Conservation (phyloP, 2,888 invertebrate species). For the Pristionchus arcanus region DNA sequence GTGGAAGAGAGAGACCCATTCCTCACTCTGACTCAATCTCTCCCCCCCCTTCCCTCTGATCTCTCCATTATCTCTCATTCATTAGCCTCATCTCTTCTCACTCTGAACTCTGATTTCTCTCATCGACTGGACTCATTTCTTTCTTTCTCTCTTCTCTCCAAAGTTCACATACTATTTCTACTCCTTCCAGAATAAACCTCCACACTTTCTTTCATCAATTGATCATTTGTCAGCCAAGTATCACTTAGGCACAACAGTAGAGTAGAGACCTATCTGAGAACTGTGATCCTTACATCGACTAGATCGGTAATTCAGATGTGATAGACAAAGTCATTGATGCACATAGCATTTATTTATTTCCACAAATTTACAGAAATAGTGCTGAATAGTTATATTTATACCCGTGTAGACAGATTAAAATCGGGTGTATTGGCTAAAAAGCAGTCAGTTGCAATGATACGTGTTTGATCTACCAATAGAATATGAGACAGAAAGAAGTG, state of each 20-base stretch:
- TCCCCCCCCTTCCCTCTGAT: not conserved
- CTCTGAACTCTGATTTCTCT: not conserved
- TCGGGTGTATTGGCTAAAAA: not conserved
- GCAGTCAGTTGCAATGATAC: not conserved
- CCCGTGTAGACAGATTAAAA: not conserved
- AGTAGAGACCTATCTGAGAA: not conserved
- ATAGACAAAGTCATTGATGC: not conserved
- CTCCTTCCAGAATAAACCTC: conserved; percentile 41
- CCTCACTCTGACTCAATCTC: not conserved
- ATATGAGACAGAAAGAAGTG: not conserved
- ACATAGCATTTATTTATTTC: not conserved
- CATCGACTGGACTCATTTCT: not conserved
- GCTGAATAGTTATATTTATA: not conserved
- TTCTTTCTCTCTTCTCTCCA: not conserved
- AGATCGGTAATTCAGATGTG: not conserved
- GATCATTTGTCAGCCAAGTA: conserved; percentile 3
- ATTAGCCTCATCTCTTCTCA: conserved; percentile 16
- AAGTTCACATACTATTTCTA: not conserved
- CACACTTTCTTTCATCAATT: conserved; percentile 17
- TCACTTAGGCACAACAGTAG: not conserved
- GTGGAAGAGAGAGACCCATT: not conserved
- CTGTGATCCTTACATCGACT: not conserved
- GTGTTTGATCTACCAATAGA: not conserved
- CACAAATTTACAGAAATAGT: conserved; percentile 23
- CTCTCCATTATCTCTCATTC: not conserved